These are phyloP conservation scores for Bugula neritina DNA, from an alignment of 2,888 invertebrate genomes.

Conservation along the genomic window DNA sequence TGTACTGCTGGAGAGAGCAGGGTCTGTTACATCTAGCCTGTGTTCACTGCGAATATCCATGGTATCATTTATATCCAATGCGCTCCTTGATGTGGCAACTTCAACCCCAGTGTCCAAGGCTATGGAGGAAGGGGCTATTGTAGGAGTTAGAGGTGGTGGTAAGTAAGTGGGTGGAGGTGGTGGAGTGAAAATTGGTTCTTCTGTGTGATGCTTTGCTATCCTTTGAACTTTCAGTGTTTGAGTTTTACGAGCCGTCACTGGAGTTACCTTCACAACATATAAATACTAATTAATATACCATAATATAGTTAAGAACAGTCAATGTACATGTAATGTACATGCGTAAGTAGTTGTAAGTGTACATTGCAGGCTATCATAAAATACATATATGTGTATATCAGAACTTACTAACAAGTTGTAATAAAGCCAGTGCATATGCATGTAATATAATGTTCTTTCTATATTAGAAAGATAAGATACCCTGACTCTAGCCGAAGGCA, in stretches of 20 bases:
- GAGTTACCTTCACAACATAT: conserved; percentile 8
- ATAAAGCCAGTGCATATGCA: too few species aligned
- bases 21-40: conserved; percentile 7
- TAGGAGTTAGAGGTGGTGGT: neutral
- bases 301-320: too few species aligned
- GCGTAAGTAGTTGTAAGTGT: too few species aligned
- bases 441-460: too few species aligned
- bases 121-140: neutral
- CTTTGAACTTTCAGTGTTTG: neutral
- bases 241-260: neutral
- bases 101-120: neutral
- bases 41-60: conserved; percentile 20
- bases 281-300: too few species aligned
- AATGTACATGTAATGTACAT: too few species aligned
- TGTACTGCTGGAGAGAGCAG: neutral
- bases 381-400: neutral
- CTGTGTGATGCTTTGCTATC: neutral
- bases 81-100: neutral
- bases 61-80: neutral
- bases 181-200: neutral
- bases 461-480: too few species aligned
- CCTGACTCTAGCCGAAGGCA: too few species aligned
- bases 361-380: neutral
- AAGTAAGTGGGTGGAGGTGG: conserved; percentile 7
- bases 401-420: neutral